These are phyloP conservation scores for Hexactinellida sp. DNA, from an alignment of 37 sponge, comb jelly and placozoan genomes.

Conservation along the genomic window DNA sequence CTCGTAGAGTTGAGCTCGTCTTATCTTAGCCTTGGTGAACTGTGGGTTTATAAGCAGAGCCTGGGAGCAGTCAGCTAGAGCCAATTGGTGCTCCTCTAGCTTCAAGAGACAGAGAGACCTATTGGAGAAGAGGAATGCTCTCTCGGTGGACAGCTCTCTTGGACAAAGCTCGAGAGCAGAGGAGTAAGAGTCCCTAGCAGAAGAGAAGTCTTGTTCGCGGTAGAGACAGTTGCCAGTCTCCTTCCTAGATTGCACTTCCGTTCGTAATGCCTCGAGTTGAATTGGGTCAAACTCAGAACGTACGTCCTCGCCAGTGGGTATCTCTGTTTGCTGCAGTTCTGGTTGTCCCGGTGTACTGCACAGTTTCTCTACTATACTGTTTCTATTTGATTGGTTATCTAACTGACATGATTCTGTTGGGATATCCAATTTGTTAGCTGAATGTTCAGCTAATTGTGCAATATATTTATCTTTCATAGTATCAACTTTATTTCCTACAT, in stretches of 20 bases:
- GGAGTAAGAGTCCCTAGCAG: neutral
- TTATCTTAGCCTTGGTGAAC: slow-evolving; percentile 65
- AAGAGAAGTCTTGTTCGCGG: neutral
- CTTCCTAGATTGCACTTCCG: neutral
- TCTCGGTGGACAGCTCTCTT: neutral
- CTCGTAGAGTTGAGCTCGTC: slow-evolving; percentile 66
- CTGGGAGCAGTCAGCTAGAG: slow-evolving; percentile 24
- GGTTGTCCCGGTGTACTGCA: no score
- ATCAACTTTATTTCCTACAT: neutral
- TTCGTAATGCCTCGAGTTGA: neutral
- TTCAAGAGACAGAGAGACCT: neutral
- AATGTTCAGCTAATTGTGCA: no score
- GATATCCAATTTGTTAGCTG: no score
- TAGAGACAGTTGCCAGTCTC: neutral
- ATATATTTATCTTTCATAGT: no score
- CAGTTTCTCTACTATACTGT: no score
- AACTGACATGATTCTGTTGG: no score
- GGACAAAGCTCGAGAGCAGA: neutral
- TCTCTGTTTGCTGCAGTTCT: neutral
- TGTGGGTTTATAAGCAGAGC: slow-evolving; percentile 53
- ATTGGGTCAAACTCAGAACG: neutral
- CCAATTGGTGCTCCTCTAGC: neutral
- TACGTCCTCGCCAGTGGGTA: neutral
- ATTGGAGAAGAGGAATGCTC: neutral
- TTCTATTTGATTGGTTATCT: no score